Evolutionary conservation across 2,113 vertebrate genomes (phyloP), one percentile per base, ranked within the genome.

Genomic region (Verasper variegatus): DNA sequence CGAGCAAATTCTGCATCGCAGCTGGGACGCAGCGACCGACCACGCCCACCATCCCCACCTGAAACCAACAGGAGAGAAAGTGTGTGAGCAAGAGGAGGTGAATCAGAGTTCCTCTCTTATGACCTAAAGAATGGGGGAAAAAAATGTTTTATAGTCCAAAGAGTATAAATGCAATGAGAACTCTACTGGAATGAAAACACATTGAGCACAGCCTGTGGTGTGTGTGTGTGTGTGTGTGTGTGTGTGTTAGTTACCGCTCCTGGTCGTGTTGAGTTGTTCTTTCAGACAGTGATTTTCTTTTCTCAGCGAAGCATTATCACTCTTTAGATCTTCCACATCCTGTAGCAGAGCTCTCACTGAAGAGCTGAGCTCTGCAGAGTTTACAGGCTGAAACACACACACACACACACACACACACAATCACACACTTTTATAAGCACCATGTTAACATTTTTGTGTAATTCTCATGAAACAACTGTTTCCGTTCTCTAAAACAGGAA

Each of bases 1-100:
- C 91, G 95, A 60, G 96, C 95, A 55, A 97, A 94, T 56, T 97
- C 95, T 24, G 92, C 93, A 61, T 97, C 95, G 0, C 91, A 95
- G 89, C 94, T 94, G 58, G 92, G 90, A 55, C 86, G 88, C 23
- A 88, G 63, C 0, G 45, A 59, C 1, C 91, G 91, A 37, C 79
- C 73, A 2, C 71, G 91, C 0, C 14, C 68, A 23, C 74, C 59
- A 20, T 89, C 92, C 3, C 58, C 78, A 12, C 88, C 94, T 94
- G 17, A 57, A 35, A 74, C 35, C 12, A 51, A 8, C 21, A 24
- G 27, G 51, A 18, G 40, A 37, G 49, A 40, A 55, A 27, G 64
- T 21, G 27, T 59, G n/a, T 27, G 51, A 54, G 10, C 1, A 21
- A 4, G 49, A 54, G 11, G 20, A 21, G n/a, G 27, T 20, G 5